A percentile compares a stretch with the other conserved stretches of the same genome.
Evolutionary conservation across 2,797 vertebrate genomes (phyloP).

Genomic region (Dromococcyx pavoninus): DNA sequence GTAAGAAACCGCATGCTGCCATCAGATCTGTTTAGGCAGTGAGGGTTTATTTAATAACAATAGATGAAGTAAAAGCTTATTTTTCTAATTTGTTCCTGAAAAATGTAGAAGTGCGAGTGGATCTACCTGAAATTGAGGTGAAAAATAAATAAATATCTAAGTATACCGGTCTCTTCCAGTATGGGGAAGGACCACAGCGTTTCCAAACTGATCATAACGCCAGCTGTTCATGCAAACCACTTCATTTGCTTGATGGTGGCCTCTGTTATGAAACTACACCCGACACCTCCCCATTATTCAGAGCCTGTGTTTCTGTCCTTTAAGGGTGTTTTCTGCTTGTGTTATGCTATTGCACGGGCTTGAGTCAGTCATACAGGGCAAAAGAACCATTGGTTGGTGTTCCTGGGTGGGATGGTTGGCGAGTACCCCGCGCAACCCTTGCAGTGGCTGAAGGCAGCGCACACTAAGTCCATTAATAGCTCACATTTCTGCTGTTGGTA

Average conservation of each 20-base stretch:
- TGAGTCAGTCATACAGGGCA: neutral
- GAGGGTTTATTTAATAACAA: neutral
- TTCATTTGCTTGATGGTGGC: neutral
- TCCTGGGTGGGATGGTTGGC: neutral
- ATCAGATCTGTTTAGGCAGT: neutral
- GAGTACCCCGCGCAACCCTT: rapidly evolving
- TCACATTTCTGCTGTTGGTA: neutral
- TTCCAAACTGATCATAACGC: neutral
- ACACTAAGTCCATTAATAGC: rapidly evolving
- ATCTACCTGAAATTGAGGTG: neutral
- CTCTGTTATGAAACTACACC: neutral
- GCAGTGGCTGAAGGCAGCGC: rapidly evolving
- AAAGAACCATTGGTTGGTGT: rapidly evolving
- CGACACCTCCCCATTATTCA: neutral
- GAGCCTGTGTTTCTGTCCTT: neutral
- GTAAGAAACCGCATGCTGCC: neutral
- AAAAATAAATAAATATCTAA: neutral
- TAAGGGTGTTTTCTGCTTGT: rapidly evolving
- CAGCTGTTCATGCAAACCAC: neutral
- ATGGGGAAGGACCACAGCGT: too few species aligned
- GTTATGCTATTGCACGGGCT: rapidly evolving
- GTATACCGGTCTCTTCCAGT: neutral
- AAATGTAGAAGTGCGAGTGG: neutral
- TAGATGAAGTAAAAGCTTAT: neutral
- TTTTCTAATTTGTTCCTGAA: neutral